Conservation (phyloP, 2,113 vertebrate genomes). For the Chloebia gouldiae region DNA sequence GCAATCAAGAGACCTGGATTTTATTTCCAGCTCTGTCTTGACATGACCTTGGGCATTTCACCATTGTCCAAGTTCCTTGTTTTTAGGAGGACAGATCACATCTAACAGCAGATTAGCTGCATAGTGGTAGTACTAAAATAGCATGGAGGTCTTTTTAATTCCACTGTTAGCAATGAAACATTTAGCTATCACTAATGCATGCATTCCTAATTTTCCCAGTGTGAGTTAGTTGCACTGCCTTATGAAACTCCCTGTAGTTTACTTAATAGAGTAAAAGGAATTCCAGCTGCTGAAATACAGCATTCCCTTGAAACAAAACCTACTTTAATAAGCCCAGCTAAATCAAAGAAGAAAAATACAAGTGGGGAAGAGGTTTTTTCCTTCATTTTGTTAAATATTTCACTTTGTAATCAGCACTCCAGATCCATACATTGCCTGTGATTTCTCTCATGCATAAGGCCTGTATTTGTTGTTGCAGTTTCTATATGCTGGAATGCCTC, state of each 20-base stretch:
- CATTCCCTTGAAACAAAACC: neutral
- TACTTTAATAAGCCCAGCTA: conserved; percentile 10
- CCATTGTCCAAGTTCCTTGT: neutral
- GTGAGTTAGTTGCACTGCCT: neutral
- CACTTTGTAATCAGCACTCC: neutral
- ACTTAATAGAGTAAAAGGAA: conserved; percentile 51
- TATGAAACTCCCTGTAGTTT: conserved; percentile 35
- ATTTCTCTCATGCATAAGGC: neutral
- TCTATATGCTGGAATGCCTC: neutral
- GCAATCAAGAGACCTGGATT: conserved; percentile 35
- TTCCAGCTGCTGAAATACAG: conserved; percentile 25
- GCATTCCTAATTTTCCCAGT: conserved; percentile 4
- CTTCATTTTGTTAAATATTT: conserved; percentile 3
- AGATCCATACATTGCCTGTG: neutral
- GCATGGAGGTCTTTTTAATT: neutral
- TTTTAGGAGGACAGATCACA: neutral
- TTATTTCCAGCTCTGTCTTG: conserved; percentile 33
- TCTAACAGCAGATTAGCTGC: neutral
- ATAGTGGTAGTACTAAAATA: neutral
- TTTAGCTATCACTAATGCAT: conserved; percentile 28
- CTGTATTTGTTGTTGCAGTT: neutral
- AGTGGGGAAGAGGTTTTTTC: neutral
- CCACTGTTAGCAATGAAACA: conserved; percentile 9
- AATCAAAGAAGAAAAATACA: conserved; percentile 1
- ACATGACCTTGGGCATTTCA: conserved; percentile 1